Evolutionary conservation across 2,113 vertebrate genomes (phyloP), one percentile per base, ranked within the genome.

Genomic region (Cynopterus brachyotis): DNA sequence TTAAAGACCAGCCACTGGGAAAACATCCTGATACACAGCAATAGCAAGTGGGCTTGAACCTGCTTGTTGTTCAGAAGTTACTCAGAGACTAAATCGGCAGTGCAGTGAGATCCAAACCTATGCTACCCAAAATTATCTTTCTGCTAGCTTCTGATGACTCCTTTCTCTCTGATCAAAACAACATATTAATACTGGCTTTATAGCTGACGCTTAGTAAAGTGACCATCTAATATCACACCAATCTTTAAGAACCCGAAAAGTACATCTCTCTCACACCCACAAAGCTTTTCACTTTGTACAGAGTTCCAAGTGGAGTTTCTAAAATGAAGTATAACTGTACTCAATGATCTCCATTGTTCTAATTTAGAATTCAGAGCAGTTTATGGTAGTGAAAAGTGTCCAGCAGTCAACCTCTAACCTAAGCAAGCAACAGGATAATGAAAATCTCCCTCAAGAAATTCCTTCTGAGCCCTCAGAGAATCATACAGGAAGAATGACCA

Each of bases 81-180:
- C 32, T 93, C 66, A 62, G 32, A 62, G 37, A 60, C 32, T 55
- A 45, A 73, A 28, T 80, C 40, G 53, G 69, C 57, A 70, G 70
- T 9, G 7, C 12, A n/a, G 47, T 64, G 19, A 69, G 50, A 53
- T 35, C 53, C 59, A 91, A 64, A 91, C 9, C 16, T 55, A 76
- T 17, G 82, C 55, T 81, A 40, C n/a, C 47, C 62, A 28, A 94
- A 94, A 92, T 86, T 79, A 30, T 3, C 42, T 80, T 22, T 30
- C 42, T 60, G n/a, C 15, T 88, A 57, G n/a, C 17, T 67, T 80
- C 72, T 82, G 73, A 8, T 78, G 55, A 50, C 32, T 87, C 55
- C 55, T 92, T 89, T 82, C 35, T n/a, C 7, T 9, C n/a, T 91
- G 55, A 70, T n/a, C 42, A 95, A 95, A 96, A 92, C 1, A 93